Evolutionary conservation across 2,797 vertebrate species (phyloP), one percentile per base, ranked within the genome.

Genomic region (Cyclura pinguis): DNA sequence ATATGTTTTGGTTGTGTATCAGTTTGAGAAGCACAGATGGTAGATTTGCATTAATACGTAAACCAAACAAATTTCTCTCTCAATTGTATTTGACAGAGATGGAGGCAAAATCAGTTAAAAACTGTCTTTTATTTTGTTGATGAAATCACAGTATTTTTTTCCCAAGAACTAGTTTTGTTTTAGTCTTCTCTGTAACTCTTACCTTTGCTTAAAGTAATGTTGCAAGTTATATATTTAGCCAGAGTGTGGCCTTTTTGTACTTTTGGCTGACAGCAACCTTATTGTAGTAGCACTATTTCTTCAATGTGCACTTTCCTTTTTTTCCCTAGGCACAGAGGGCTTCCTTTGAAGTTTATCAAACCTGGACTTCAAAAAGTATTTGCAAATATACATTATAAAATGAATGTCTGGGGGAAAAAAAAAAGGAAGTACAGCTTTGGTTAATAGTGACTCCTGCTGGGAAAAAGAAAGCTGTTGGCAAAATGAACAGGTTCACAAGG

Each of bases 301-400:
- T 90, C 91, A 50, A 73, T 89, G 83, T 92, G 82, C 91, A 77
- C 14, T 89, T 89, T 90, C 27, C 16, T 0, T 80, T 47, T 69
- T 93, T 29, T 89, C 29, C 74, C 5, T 84, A 87, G 90, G 78
- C 78, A 85, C 24, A 85, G 6, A 5, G 22, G 62, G 84, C 74
- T 8, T 88, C 77, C 80, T 95, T 85, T 91, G 74, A 94, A 93
- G 76, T 84, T 93, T 92, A 92, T 88, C 72, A 24, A 80, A 92
- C 73, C 24, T 77, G 77, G 1, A 84, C 92, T 94, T 94, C 89
- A 86, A 95, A 90, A 57, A 29, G 0, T 92, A 90, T 92, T 92
- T 94, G 47, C 74, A 93, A 90, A 76, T 85, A 64, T 6, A 57
- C 29, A 9, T 92, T 93, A 84, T 89, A 88, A 88, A 95, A 91